phyloP scores from a whole-genome alignment of 1,140 invertebrate species.

The Sipha flava region DNA sequence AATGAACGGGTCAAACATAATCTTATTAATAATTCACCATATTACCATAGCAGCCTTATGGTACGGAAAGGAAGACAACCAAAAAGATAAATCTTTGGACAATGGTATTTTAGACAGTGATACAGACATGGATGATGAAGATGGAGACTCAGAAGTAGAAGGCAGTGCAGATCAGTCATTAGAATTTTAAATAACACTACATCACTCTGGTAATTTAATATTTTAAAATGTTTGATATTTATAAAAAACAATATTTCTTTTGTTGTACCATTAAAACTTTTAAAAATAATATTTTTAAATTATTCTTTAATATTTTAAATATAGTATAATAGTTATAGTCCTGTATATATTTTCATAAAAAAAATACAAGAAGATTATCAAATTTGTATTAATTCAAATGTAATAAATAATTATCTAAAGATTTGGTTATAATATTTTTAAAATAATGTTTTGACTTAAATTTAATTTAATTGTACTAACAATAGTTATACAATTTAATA shows the following conservation, averaged over 20 bases:
- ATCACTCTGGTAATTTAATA: neutral
- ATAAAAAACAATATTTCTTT: neutral
- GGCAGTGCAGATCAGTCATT: slow-evolving; percentile 68
- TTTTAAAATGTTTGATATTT: neutral
- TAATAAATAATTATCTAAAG: no score
- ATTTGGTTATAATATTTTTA: no score
- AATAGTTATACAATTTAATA: no score
- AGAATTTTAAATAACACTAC: slow-evolving; percentile 54
- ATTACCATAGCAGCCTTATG: slow-evolving; percentile 46
- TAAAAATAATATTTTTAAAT: no score
- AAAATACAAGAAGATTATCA: no score
- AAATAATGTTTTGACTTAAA: no score
- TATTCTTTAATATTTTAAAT: no score
- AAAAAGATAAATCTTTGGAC: slow-evolving; percentile 36
- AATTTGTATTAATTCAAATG: no score
- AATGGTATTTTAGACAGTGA: slow-evolving; percentile 46
- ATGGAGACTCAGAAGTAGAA: slow-evolving; percentile 59
- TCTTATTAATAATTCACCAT: neutral
- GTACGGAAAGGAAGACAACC: slow-evolving; percentile 47
- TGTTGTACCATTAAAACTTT: no score
- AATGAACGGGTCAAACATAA: neutral
- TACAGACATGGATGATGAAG: slow-evolving; percentile 60
- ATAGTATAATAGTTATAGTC: no score
- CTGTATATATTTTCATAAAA: no score
- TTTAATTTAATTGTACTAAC: no score